These are phyloP conservation scores for Anhinga anhinga DNA, from an alignment of 2,113 vertebrate species.

Conservation along the genomic window DNA sequence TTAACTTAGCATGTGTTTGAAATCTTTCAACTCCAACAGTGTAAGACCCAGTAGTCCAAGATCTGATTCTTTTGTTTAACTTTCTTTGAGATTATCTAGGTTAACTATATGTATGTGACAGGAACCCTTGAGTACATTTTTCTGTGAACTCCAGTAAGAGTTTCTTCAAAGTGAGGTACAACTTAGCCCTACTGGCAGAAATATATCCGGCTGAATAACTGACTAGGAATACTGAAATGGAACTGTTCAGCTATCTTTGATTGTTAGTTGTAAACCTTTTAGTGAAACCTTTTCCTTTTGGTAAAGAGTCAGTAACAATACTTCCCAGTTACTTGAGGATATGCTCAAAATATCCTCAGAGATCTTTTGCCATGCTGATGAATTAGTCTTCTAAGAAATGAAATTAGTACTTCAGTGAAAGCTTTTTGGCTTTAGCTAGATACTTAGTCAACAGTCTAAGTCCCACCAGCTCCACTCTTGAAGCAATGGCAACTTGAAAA, in stretches of 20 bases:
- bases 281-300: neutral
- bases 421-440: neutral
- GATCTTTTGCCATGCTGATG: neutral
- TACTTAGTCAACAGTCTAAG: neutral
- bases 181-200: neutral
- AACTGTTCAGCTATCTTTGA: neutral
- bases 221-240: neutral
- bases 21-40: neutral
- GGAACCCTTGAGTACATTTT: neutral
- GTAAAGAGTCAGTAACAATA: neutral
- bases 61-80: neutral
- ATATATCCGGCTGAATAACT: neutral
- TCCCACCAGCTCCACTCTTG: neutral
- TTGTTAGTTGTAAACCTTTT: neutral
- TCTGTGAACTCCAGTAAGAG: neutral
- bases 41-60: neutral
- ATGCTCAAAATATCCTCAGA: neutral
- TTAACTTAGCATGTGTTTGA: neutral
- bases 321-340: neutral
- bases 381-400: neutral
- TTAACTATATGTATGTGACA: neutral
- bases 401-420: neutral
- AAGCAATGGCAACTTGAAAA: neutral
- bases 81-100: neutral
- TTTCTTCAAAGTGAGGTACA: neutral